A percentile compares a stretch with the other conserved stretches of the same genome.
Conservation (phyloP, 2,113 vertebrate genomes). For the Blennius ocellaris region DNA sequence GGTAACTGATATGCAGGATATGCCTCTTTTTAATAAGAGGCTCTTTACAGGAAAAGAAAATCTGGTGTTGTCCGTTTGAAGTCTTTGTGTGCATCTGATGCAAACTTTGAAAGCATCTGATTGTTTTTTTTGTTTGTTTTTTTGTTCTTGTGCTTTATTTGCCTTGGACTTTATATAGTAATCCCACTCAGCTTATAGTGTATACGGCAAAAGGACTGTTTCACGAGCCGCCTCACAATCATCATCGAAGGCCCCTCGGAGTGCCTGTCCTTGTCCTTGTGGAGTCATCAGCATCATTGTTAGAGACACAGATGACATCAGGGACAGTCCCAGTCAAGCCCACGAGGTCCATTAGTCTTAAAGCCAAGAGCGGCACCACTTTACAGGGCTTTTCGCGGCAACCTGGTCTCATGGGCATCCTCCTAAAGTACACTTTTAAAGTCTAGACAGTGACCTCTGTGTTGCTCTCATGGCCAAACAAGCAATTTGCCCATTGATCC, state of each 20-base stretch:
- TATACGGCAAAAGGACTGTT: background rate
- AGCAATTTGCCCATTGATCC: conserved; percentile 61
- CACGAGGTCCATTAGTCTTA: conserved; percentile 69
- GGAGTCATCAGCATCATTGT: conserved; percentile 55
- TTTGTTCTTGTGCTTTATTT: background rate
- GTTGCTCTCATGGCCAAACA: conserved; percentile 62
- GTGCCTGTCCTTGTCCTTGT: conserved; percentile 19
- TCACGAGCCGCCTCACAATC: conserved; percentile 3
- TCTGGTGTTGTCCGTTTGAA: conserved; percentile 60
- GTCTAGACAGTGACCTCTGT: conserved; percentile 71
- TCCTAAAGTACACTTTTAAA: conserved; percentile 76
- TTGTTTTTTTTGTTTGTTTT: background rate
- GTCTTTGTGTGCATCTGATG: conserved; percentile 23
- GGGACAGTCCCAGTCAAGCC: conserved; percentile 62
- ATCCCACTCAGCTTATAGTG: background rate
- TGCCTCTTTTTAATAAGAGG: conserved; percentile 58
- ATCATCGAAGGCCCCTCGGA: conserved; percentile 8
- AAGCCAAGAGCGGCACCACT: conserved; percentile 63
- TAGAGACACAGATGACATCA: conserved; percentile 56
- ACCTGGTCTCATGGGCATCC: conserved; percentile 69
- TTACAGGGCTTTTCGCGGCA: conserved; percentile 64
- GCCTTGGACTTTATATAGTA: conserved; percentile 6
- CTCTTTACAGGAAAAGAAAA: conserved; percentile 47
- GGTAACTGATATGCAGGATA: conserved; percentile 58
- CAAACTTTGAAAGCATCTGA: background rate